A percentile compares a stretch with the other conserved stretches of the same genome.
Conservation (phyloP, 2,888 invertebrate species). For the Perithous albicinctus region DNA sequence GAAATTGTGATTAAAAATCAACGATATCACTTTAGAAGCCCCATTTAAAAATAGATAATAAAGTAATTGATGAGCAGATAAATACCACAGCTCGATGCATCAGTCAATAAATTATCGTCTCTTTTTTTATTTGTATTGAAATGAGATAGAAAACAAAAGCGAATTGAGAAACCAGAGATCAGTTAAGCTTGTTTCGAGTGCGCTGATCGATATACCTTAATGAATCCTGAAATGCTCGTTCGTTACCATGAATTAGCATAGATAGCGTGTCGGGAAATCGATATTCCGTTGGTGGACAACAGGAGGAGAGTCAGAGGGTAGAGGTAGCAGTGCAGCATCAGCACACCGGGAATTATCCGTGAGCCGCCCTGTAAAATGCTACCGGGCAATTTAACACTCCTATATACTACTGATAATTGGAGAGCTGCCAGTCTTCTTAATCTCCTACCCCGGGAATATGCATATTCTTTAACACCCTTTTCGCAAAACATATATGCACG, state of each 20-base stretch:
- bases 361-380: constrained; percentile 41
- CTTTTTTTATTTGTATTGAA: no score
- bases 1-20: no score
- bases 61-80: constrained; percentile 16
- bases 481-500: not conserved
- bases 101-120: constrained; percentile 50
- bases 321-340: constrained; percentile 22
- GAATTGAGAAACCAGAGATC: constrained; percentile 6
- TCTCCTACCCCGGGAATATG: constrained; percentile 4
- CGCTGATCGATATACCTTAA: constrained; percentile 52
- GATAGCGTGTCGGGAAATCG: constrained; percentile 59
- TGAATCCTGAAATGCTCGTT: constrained; percentile 60
- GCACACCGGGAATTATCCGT: constrained; percentile 48
- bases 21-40: no score
- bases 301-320: constrained; percentile 29
- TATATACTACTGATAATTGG: constrained; percentile 46
- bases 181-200: constrained; percentile 19
- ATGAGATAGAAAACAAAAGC: not conserved
- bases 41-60: constrained; percentile 21
- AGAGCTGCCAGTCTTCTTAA: constrained; percentile 15
- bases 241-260: constrained; percentile 63
- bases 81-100: not conserved
- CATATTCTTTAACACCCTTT: not conserved
- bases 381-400: constrained; percentile 42
- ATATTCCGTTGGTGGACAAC: constrained; percentile 57